These are phyloP conservation scores for Periparus ater DNA, from an alignment of 2,797 vertebrate genomes.

Conservation along the genomic window DNA sequence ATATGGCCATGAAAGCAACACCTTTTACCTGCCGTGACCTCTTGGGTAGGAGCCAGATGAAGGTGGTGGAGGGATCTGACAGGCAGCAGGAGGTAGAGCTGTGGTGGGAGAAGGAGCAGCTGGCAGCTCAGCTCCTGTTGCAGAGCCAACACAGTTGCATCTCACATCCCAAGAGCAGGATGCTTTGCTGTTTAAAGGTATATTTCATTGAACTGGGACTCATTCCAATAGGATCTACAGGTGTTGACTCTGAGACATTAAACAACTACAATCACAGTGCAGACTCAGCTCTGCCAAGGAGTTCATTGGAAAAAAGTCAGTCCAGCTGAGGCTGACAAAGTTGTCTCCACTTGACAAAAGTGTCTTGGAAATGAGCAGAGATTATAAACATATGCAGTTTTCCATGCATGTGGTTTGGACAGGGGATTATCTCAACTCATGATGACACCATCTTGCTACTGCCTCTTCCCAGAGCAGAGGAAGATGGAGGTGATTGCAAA, in stretches of 20 bases:
- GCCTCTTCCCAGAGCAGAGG: not conserved
- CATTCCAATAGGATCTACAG: not conserved
- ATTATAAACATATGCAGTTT: not conserved
- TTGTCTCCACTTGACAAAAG: not conserved
- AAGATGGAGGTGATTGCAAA: not conserved
- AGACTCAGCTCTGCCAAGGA: not conserved
- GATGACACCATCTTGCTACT: not conserved
- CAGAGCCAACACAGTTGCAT: conserved; percentile 33
- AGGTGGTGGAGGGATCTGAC: conserved; percentile 82
- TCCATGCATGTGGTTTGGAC: not conserved
- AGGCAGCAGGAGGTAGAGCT: conserved; percentile 79
- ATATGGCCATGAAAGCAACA: not conserved
- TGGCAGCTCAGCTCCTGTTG: conserved; percentile 74
- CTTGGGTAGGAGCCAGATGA: conserved; percentile 75
- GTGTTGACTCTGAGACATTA: not conserved
- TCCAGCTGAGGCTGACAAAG: not conserved
- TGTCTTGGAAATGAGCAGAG: not conserved
- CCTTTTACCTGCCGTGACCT: not conserved
- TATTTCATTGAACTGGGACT: not conserved
- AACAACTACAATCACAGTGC: not conserved
- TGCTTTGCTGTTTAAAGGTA: conserved; percentile 82
- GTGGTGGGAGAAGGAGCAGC: conserved; percentile 79
- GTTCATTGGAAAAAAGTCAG: not conserved
- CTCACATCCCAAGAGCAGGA: conserved; percentile 77
- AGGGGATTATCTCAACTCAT: not conserved